Base-by-base conservation (phyloP, 1,140 invertebrate species). In the Megalopta genalis region DNA sequence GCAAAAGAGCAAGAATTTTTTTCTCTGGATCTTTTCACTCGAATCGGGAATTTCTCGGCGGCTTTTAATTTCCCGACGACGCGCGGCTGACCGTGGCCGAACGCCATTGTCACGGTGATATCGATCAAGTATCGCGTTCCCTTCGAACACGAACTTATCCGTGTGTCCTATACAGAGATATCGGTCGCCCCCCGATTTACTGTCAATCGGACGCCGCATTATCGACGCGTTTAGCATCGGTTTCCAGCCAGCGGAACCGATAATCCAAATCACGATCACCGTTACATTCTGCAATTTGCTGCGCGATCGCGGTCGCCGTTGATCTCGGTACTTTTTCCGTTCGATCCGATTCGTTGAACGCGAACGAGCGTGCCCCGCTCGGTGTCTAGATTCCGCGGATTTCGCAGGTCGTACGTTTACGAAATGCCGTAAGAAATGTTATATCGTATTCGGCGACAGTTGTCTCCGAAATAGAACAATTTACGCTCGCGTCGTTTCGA, bases 81-180 rank as follows among this genome's bases (percentile, higher is more conserved):
- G 9, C 42, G 16, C 32, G 18, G 52, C 52, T n/a, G 8, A 9
- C n/a, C 60, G 39, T 67, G 52, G 37, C 39, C 49, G 52, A 65
- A 59, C 82, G 63, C 83, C 59, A 79, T 67, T 82, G 75, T 75
- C 46, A 59, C 49, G 27, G 16, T 32, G 62, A 65, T 62, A 65
- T 73, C 81, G 77, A 79, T 77, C 54, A 84, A 68, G 52, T 84
- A 71, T 79, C 75, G 54, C 54, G 75, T 83, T 79, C 54, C 69
- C 69, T 80, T 80, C 70, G 74, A 60, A 39, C n/a, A n/a, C n/a
- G 65, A 70, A 70, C 60, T 9, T 46, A 46, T 46, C 72, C 65
- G 54, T 62, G 52, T 60, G 52, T 84, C 70, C 39, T 32, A 66
- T 69, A 67, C n/a, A 84, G 64, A 72, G 52, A 83, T 60, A 80